Conservation (phyloP, 2,113 vertebrate genomes). For the Myocastor coypus region DNA sequence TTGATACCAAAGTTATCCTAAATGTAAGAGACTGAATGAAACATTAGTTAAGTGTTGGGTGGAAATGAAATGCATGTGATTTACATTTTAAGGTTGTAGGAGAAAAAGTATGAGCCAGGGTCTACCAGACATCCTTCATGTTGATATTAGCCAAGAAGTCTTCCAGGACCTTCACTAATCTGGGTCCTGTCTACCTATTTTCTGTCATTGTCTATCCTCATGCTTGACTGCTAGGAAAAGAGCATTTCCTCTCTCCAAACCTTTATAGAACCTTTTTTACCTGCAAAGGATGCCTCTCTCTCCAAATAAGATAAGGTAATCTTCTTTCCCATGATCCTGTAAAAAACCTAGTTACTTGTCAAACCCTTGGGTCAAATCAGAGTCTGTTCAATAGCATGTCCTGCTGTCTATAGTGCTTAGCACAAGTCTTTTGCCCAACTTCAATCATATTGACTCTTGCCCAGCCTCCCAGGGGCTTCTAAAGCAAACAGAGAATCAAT, state of each 20-base stretch:
- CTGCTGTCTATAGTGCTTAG: background rate
- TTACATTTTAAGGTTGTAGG: background rate
- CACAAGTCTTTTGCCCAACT: background rate
- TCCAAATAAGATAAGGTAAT: background rate
- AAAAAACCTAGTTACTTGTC: background rate
- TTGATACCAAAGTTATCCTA: conserved; percentile 84
- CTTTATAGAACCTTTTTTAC: background rate
- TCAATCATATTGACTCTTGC: background rate
- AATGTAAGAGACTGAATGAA: conserved; percentile 82
- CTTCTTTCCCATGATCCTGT: background rate
- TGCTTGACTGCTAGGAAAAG: background rate
- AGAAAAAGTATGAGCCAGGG: background rate
- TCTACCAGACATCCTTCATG: background rate
- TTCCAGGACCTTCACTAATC: background rate
- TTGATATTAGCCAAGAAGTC: background rate
- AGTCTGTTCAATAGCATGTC: background rate
- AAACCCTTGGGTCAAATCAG: conserved; percentile 2
- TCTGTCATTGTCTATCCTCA: background rate
- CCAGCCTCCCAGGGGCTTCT: background rate
- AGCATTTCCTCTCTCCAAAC: background rate
- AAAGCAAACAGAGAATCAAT: background rate
- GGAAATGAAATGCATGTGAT: background rate
- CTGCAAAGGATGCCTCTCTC: background rate
- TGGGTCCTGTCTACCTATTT: background rate
- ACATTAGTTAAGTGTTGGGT: background rate